Base-by-base conservation (phyloP, 2,113 vertebrate genomes). In the Periophthalmus modestus region DNA sequence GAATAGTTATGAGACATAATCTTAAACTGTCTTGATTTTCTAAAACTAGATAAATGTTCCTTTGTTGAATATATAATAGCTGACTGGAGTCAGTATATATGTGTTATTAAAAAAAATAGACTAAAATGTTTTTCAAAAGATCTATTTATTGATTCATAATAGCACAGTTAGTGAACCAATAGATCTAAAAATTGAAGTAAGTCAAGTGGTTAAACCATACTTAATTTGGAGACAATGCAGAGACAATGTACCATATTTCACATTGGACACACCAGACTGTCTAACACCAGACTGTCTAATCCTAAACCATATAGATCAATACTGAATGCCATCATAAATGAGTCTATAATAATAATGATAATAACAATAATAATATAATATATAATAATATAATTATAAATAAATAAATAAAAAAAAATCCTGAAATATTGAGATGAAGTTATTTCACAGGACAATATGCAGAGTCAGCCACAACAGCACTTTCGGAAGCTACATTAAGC, bases 61-160 rank as follows among this genome's bases (percentile, higher is more conserved):
- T 50, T 50, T 50, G 36, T 43, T 43, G 39, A 43, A n/a, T n/a
- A 43, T 43, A 10, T 9, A 5, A 50, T 47, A 14, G 13, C 12
- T 47, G 46, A 47, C 46, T 0, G 13, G 46, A 47, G 12, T 47
- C 3, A 39, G 36, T 14, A 28, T 28, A 4, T 16, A 3, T 19
- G 19, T 16, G 15, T 52, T 52, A 18, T 16, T 6, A 52, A 43
- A 52, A 52, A 18, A 16, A 52, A 28, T 28, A 28, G 28, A 28
- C 28, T 28, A 28, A 52, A 52, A 18, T 52, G 50, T 52, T 52
- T 52, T 52, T 52, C 50, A 52, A 19, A 52, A 52, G 5, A 19
- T 52, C 50, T 71, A 63, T 91, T 91, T 90, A 91, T 88, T 90
- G 83, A 84, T 67, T 78, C 85, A 92, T 80, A 81, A 87, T 71